These are phyloP conservation scores for Sinhomidia bicolor DNA, from an alignment of 2,888 invertebrate genomes.

Conservation along the genomic window DNA sequence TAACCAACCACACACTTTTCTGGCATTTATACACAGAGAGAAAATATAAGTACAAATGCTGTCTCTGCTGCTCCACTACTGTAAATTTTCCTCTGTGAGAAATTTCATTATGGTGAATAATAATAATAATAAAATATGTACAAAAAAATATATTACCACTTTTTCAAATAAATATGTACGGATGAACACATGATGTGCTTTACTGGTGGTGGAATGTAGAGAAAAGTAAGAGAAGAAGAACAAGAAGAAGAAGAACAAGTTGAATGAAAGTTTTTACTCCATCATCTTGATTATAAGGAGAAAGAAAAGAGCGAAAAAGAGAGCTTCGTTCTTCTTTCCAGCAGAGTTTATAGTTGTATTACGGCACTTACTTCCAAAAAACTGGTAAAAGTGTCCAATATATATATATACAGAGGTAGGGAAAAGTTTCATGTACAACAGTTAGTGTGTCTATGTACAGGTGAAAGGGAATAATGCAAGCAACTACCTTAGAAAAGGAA, in stretches of 20 bases:
- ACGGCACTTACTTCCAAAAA: too few species aligned
- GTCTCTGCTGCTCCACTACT: too few species aligned
- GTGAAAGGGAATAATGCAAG: slow-evolving; percentile 32
- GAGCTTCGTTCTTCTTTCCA: not conserved
- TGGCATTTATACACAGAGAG: too few species aligned
- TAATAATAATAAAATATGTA: too few species aligned
- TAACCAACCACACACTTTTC: not conserved
- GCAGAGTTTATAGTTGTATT: not conserved
- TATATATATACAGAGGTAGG: not conserved
- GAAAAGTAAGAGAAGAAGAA: not conserved
- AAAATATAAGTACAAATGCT: too few species aligned
- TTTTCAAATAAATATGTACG: too few species aligned
- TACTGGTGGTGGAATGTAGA: too few species aligned
- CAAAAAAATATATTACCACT: too few species aligned
- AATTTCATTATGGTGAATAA: too few species aligned
- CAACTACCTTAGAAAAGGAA: not conserved
- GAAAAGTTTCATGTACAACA: not conserved
- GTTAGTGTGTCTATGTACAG: not conserved
- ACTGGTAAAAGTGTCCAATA: not conserved
- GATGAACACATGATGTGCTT: too few species aligned
- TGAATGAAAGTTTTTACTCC: slow-evolving; percentile 60
- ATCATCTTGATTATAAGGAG: slow-evolving; percentile 37
- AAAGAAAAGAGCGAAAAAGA: not conserved
- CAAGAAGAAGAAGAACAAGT: slow-evolving; percentile 15
- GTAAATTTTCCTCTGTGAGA: too few species aligned